These are phyloP conservation scores for Syritta pipiens DNA, from an alignment of 2,888 invertebrate genomes.

Conservation along the genomic window DNA sequence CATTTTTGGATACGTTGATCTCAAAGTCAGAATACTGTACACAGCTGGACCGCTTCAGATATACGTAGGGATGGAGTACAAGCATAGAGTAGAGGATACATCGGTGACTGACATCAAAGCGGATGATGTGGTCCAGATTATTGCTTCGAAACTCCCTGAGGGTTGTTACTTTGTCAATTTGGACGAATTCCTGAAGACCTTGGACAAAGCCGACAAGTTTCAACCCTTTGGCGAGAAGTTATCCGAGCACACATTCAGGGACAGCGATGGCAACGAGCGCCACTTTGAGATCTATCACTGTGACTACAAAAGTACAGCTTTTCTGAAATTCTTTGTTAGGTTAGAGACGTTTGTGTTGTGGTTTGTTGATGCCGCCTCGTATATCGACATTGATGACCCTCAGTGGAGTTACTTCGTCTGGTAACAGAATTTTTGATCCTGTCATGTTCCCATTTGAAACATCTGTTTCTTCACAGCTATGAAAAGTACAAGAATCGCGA, in stretches of 20 bases:
- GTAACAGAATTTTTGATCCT: too few species aligned
- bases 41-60: conserved; percentile 90
- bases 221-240: conserved; percentile 87
- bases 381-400: conserved; percentile 94
- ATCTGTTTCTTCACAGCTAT: conserved; percentile 80
- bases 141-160: conserved; percentile 86
- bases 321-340: conserved; percentile 88
- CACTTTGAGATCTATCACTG: conserved; percentile 90
- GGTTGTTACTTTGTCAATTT: conserved; percentile 85
- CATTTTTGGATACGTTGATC: conserved; percentile 95
- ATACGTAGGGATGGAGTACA: conserved; percentile 87
- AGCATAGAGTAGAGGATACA: conserved; percentile 83
- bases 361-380: conserved; percentile 98
- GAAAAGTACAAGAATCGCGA: conserved; percentile 84
- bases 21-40: conserved; percentile 89
- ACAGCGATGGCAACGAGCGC: conserved; percentile 76
- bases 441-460: too few species aligned
- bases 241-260: conserved; percentile 81
- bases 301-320: conserved; percentile 85
- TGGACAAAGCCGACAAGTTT: conserved; percentile 88
- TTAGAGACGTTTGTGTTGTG: conserved; percentile 95
- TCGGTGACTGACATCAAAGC: conserved; percentile 81
- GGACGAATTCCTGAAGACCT: conserved; percentile 85
- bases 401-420: conserved; percentile 93
- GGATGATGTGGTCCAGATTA: conserved; percentile 86